Evolutionary conservation across 2,888 invertebrate genomes (phyloP), one percentile per base, ranked within the genome.

Genomic region (Aphidoletes aphidimyza): DNA sequence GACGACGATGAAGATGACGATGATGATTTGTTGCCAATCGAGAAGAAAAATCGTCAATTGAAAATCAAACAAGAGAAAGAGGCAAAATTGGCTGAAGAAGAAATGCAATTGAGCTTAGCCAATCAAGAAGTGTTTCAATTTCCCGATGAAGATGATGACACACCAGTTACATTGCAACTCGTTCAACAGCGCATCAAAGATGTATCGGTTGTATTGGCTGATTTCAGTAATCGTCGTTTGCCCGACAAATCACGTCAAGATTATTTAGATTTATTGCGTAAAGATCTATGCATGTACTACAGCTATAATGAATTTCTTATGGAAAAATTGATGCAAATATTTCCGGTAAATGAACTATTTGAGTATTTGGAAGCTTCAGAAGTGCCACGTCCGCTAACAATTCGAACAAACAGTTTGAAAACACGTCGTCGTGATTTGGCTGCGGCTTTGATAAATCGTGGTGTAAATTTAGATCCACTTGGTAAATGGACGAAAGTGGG

Each of bases 401-500:
- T 99, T 86, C 93, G 99, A 85, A 96, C 98, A 0, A 99, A 99
- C 89, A 97, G 96, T 85, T 91, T 99, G 49, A 99, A 98, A 91
- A 95, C 96, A 0, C 92, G 99, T 85, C 91, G 98, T 86, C 92
- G 97, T 85, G 98, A 98, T 90, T 92, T 99, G 85, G 98, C 98
- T 5, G 97, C 97, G 88, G 95, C 97, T 19, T 91, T 99, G 69
- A 99, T 99, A 85, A 96, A 96, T 88, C 93, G 99, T 88, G 99
- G 99, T 34, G 98, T 99, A 0, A 99, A 99, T 91, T 92, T 99
- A 86, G 99, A 99, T 91, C 98, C 99, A 0, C 93, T 99, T 85
- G 99, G 98, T 6, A 97, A 98, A 89, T 99, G 99, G 99, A 97
- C 98, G 83, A 99, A 98, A 91, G 97, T 98, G 30, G 99, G 99